These are phyloP conservation scores for Todiramphus saurophagus DNA, from an alignment of 2,113 vertebrate genomes.

Conservation along the genomic window DNA sequence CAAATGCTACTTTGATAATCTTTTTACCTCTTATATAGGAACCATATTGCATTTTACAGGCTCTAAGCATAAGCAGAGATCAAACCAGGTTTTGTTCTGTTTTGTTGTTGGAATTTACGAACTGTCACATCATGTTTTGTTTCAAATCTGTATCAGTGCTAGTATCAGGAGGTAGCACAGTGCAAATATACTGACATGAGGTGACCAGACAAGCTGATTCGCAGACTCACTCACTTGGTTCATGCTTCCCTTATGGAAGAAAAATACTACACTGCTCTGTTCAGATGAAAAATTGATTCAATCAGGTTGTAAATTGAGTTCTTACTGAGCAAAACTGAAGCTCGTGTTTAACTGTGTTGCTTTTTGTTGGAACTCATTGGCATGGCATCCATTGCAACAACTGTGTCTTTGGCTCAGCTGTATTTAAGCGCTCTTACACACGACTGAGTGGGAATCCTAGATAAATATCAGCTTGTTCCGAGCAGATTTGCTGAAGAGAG, in stretches of 20 bases:
- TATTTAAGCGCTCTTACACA: neutral
- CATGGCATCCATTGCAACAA: neutral
- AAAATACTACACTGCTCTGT: neutral
- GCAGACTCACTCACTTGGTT: neutral
- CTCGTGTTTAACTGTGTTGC: neutral
- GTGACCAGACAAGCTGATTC: neutral
- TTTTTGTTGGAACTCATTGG: neutral
- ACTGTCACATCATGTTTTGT: neutral
- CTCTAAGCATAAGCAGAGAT: neutral
- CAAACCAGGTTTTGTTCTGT: neutral
- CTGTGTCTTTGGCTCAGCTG: neutral
- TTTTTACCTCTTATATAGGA: neutral
- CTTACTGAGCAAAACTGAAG: neutral
- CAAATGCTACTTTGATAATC: neutral
- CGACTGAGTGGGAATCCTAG: neutral
- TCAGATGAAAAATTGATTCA: neutral
- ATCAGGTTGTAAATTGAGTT: neutral
- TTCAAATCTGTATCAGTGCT: neutral
- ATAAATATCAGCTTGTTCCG: slow-evolving; percentile 42
- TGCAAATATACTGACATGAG: neutral
- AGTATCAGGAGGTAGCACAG: neutral
- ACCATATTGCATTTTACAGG: neutral
- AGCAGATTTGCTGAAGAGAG: neutral
- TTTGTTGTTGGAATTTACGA: neutral
- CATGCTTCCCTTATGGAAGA: neutral